These are phyloP conservation scores for Sphenopsis melanotis DNA, from an alignment of 2,797 vertebrate genomes.

Conservation along the genomic window DNA sequence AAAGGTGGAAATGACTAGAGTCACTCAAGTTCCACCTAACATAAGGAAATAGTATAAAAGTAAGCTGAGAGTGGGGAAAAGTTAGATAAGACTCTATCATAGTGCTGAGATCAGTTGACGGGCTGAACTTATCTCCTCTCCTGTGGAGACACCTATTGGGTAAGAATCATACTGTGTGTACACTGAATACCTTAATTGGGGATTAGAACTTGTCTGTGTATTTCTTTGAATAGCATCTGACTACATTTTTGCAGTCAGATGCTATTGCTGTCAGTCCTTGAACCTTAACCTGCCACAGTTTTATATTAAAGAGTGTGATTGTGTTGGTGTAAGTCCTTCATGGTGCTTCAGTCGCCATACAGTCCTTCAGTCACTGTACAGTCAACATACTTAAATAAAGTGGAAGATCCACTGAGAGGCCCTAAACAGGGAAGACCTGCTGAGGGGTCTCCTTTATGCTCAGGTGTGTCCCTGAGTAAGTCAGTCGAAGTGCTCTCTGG, in stretches of 20 bases:
- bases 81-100: background rate
- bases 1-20: background rate
- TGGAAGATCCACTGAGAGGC: background rate
- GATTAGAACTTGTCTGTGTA: background rate
- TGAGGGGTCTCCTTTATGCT: background rate
- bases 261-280: background rate
- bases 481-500: background rate
- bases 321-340: background rate
- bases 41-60: background rate
- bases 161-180: background rate
- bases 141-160: background rate
- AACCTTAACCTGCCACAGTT: background rate
- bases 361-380: too few species aligned
- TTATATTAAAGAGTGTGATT: background rate
- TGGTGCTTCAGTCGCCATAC: too few species aligned
- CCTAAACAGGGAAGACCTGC: background rate
- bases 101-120: rapidly evolving
- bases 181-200: background rate
- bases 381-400: background rate
- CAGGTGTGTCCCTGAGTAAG: background rate
- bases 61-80: background rate
- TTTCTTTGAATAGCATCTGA: background rate
- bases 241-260: background rate
- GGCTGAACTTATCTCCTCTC: background rate
- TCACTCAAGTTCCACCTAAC: background rate